These are phyloP conservation scores for Caenorhabditis panamensis DNA, from an alignment of 2,888 invertebrate genomes.

Conservation along the genomic window DNA sequence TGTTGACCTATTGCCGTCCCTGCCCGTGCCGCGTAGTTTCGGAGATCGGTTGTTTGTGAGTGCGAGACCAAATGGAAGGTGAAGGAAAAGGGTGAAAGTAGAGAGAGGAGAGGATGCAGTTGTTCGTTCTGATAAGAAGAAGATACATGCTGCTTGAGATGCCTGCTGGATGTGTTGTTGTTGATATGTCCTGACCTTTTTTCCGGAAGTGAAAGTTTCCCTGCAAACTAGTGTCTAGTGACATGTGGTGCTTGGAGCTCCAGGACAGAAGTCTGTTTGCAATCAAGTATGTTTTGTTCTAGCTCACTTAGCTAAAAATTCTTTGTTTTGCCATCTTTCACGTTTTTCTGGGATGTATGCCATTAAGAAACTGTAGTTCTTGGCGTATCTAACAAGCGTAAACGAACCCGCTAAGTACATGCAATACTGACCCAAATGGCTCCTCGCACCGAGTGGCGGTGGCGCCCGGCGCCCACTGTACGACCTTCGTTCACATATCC, in stretches of 20 bases:
- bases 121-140: constrained; percentile 13
- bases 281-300: too few species aligned
- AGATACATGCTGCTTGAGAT: neutral
- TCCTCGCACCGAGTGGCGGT: constrained; percentile 49
- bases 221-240: neutral
- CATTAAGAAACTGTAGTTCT: too few species aligned
- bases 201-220: neutral
- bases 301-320: neutral
- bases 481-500: constrained; percentile 61
- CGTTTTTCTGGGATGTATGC: too few species aligned
- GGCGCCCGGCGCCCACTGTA: constrained; percentile 59
- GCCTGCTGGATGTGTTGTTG: neutral
- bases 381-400: too few species aligned
- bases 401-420: constrained; percentile 35
- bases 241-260: neutral
- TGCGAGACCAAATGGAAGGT: neutral
- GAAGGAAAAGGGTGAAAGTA: constrained; percentile 1
- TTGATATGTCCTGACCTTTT: neutral
- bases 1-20: constrained; percentile 52
- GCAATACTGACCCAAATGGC: constrained; percentile 56
- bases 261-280: too few species aligned
- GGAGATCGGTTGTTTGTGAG: constrained; percentile 35
- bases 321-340: too few species aligned
- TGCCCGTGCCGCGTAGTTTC: constrained; percentile 12
- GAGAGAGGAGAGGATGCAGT: constrained; percentile 11